phyloP scores from a whole-genome alignment of 2,888 invertebrate species.

The Meteorus colon region DNA sequence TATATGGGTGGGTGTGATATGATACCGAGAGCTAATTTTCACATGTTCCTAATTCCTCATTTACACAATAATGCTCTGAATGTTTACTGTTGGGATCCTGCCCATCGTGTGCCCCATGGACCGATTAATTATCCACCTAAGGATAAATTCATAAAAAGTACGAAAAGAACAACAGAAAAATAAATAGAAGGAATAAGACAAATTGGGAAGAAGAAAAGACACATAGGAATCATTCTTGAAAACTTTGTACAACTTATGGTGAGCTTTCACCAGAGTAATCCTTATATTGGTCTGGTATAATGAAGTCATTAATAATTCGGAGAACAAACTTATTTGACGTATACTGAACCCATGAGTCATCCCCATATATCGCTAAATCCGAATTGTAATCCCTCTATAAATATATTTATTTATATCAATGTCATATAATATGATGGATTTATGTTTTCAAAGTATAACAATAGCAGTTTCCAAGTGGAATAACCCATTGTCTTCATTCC shows the following conservation, averaged over 20 bases:
- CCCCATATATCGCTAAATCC: not conserved
- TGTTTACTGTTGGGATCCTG: not conserved
- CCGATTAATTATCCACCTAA: not conserved
- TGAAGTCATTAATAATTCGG: conserved; percentile 2
- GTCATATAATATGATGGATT: not conserved
- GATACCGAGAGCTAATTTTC: not conserved
- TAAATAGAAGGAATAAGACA: not conserved
- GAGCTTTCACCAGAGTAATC: not conserved
- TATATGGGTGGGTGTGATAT: not conserved
- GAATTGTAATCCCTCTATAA: not conserved
- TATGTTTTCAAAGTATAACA: not conserved
- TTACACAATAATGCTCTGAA: not conserved
- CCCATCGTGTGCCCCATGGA: not conserved
- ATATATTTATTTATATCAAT: not conserved
- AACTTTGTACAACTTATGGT: not conserved
- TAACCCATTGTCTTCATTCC: not conserved
- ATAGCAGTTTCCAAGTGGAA: not conserved
- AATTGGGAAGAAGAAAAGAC: not conserved
- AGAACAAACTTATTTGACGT: not conserved
- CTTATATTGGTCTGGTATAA: not conserved
- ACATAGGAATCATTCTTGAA: not conserved
- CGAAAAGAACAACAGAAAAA: not conserved
- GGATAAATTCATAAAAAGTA: not conserved
- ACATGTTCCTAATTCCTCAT: not conserved
- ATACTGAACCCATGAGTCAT: not conserved